Conservation (phyloP, 2,797 vertebrate species). For the Neoniphon sammara region DNA sequence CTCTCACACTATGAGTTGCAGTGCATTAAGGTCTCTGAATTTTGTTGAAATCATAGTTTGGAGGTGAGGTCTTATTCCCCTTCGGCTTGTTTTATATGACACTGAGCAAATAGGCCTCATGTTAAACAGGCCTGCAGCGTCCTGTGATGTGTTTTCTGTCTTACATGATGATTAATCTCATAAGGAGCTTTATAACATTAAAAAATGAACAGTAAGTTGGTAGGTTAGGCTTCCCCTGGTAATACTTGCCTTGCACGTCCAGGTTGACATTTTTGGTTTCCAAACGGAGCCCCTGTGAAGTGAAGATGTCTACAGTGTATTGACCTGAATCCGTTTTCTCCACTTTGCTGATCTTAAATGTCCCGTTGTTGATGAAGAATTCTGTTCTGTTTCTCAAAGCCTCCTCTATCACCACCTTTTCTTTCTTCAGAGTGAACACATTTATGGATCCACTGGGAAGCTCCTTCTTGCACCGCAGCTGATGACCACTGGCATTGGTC, state of each 20-base stretch:
- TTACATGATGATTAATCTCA: too few species aligned
- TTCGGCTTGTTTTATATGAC: too few species aligned
- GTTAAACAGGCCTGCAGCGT: too few species aligned
- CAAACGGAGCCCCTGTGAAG: rapidly evolving
- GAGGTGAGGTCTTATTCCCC: too few species aligned
- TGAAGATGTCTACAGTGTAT: constrained; percentile 32
- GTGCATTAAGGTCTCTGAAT: too few species aligned
- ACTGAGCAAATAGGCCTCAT: too few species aligned
- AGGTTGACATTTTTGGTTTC: constrained; percentile 10
- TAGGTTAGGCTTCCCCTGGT: neutral
- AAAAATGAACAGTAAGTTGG: too few species aligned
- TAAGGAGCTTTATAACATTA: neutral
- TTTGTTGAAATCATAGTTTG: too few species aligned
- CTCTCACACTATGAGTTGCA: too few species aligned
- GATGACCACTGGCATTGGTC: constrained; percentile 6
- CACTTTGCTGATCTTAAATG: constrained; percentile 51
- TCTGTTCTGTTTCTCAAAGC: constrained; percentile 16
- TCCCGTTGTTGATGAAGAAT: constrained; percentile 57
- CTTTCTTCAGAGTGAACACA: constrained; percentile 43
- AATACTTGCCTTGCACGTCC: constrained; percentile 61
- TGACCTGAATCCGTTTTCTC: constrained; percentile 50
- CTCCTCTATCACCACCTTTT: neutral
- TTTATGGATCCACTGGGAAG: rapidly evolving
- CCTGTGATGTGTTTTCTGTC: too few species aligned
- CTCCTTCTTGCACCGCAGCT: constrained; percentile 25